A percentile compares a stretch with the other conserved stretches of the same genome.
Conservation (phyloP, 2,888 invertebrate genomes). For the Sycophila texana region DNA sequence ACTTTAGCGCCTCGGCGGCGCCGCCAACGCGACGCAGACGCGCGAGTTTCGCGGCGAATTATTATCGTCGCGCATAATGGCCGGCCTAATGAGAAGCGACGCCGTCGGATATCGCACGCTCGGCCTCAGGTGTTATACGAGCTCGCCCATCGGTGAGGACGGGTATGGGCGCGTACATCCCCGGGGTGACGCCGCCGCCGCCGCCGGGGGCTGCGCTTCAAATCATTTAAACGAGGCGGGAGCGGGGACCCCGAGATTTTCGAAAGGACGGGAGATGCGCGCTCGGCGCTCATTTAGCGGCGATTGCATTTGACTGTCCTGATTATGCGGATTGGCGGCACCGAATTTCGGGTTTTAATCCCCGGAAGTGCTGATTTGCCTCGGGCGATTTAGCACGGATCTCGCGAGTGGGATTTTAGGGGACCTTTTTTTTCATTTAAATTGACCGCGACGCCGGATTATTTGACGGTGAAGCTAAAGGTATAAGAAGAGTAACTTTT, state of each 20-base stretch:
- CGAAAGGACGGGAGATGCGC: background rate
- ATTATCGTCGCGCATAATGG: conserved; percentile 61
- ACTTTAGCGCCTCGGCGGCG: conserved; percentile 7
- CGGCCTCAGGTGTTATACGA: too few relatives aligned
- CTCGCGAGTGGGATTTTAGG: too few relatives aligned
- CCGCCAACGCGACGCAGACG: background rate
- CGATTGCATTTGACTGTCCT: conserved; percentile 24
- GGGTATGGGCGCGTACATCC: background rate
- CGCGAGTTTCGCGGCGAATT: conserved; percentile 56
- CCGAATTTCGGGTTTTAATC: too few relatives aligned
- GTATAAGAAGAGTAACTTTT: too few relatives aligned
- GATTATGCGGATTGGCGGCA: conserved; percentile 12
- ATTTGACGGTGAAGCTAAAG: too few relatives aligned
- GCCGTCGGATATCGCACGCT: conserved; percentile 53
- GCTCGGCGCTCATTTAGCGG: conserved; percentile 22
- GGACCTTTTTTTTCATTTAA: too few relatives aligned
- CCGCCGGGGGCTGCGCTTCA: background rate
- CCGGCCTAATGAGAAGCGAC: conserved; percentile 59
- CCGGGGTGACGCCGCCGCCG: background rate
- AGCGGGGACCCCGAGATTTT: background rate
- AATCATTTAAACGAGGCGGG: background rate
- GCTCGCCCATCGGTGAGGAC: too few relatives aligned
- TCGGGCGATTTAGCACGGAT: too few relatives aligned
- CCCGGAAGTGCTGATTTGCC: too few relatives aligned
- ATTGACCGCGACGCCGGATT: too few relatives aligned